Percentiles rank a stretch among this genome's conserved stretches.
phyloP scores from a whole-genome alignment of 2,113 vertebrate species.

The Sapayoa aenigma region DNA sequence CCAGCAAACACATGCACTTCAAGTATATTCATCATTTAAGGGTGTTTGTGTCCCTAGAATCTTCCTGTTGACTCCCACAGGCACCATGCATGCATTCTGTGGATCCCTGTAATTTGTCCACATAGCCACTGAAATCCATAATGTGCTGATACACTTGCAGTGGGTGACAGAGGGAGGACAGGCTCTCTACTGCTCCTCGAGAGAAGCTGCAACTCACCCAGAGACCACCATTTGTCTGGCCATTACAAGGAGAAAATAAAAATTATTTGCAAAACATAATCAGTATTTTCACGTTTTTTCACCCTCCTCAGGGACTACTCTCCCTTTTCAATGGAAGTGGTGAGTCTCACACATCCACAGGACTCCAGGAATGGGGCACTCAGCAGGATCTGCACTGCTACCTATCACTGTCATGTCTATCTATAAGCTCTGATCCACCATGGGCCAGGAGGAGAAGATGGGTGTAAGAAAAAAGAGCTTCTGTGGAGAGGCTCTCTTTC shows the following conservation, averaged over 20 bases:
- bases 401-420: background rate
- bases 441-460: background rate
- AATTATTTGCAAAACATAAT: background rate
- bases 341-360: background rate
- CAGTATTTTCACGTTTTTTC: background rate
- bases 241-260: background rate
- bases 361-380: background rate
- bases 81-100: fast-evolving
- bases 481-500: background rate
- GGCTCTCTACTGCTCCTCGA: background rate
- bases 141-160: background rate
- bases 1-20: fast-evolving
- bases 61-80: background rate
- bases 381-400: background rate
- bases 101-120: too few relatives aligned
- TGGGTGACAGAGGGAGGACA: background rate
- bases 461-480: background rate
- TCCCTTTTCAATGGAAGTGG: background rate
- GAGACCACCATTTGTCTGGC: background rate
- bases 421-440: background rate
- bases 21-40: fast-evolving
- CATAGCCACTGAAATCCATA: background rate
- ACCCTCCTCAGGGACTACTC: fast-evolving
- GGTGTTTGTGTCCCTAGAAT: background rate
- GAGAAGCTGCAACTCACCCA: background rate